A percentile compares a stretch with the other conserved stretches of the same genome.
Conservation (phyloP, 2,797 vertebrate species). For the Gymnothorax javanicus region DNA sequence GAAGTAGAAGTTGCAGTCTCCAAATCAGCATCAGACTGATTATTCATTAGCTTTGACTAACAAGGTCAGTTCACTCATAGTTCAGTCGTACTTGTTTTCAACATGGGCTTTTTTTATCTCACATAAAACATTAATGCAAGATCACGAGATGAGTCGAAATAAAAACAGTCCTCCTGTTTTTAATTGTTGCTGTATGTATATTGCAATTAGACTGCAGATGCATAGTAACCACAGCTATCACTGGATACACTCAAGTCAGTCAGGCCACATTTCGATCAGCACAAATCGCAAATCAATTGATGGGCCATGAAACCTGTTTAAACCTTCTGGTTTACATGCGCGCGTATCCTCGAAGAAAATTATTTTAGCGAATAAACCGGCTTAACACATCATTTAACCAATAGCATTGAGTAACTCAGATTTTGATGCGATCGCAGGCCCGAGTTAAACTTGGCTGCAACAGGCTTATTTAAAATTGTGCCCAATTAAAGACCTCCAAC, state of each 20-base stretch:
- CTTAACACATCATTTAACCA: neutral
- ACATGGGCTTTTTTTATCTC: neutral
- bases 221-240: neutral
- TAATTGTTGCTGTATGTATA: neutral
- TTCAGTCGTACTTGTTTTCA: neutral
- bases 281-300: neutral
- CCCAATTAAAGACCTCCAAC: constrained; percentile 26
- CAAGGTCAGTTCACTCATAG: neutral
- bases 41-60: neutral
- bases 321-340: neutral
- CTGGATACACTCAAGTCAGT: neutral
- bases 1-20: neutral
- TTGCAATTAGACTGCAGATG: neutral
- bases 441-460: constrained; percentile 17
- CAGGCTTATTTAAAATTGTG: constrained; percentile 13
- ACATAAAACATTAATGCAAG: neutral
- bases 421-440: neutral
- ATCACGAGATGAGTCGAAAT: neutral
- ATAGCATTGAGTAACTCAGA: neutral
- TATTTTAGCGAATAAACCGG: neutral
- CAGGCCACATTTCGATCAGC: neutral
- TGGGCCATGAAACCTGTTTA: neutral
- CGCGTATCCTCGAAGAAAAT: neutral
- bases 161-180: neutral
- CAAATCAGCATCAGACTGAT: neutral